Percentiles rank a stretch among this genome's conserved stretches.
Evolutionary conservation across 2,113 vertebrate genomes (phyloP).

Genomic region (Tragelaphus buxtoni): DNA sequence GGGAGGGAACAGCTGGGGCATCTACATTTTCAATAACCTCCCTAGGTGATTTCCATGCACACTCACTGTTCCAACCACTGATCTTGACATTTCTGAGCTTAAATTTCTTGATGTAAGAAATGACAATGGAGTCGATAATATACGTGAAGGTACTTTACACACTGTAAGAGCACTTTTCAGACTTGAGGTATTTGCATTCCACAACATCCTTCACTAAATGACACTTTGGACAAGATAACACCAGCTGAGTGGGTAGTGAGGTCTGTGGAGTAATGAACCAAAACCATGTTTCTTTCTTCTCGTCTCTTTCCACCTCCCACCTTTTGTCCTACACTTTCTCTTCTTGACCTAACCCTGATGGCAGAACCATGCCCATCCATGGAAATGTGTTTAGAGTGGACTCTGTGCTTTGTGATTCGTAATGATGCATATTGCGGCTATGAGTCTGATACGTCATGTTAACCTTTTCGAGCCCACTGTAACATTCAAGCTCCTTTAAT

Average conservation of each 20-base stretch:
- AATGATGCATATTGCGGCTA: rapidly evolving
- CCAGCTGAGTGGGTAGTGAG: not conserved
- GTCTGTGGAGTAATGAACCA: not conserved
- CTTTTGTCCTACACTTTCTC: not conserved
- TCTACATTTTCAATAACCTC: not conserved
- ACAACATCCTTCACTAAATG: not conserved
- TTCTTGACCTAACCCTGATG: not conserved
- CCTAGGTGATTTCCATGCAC: not conserved
- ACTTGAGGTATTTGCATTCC: not conserved
- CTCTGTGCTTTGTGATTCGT: not conserved
- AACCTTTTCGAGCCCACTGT: not conserved
- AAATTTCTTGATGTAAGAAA: not conserved
- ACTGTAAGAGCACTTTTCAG: not conserved
- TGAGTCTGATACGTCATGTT: not conserved
- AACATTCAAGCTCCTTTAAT: not conserved
- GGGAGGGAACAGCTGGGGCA: not conserved
- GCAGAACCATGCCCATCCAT: not conserved
- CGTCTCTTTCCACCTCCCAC: not conserved
- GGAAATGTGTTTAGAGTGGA: not conserved
- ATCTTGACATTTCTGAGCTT: not conserved
- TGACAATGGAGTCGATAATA: not conserved
- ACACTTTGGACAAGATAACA: not conserved
- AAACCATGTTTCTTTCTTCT: not conserved
- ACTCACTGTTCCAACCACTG: not conserved
- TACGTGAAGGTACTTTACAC: not conserved